Conservation (phyloP, 2,797 vertebrate species). For the Phalloptychus januarius region DNA sequence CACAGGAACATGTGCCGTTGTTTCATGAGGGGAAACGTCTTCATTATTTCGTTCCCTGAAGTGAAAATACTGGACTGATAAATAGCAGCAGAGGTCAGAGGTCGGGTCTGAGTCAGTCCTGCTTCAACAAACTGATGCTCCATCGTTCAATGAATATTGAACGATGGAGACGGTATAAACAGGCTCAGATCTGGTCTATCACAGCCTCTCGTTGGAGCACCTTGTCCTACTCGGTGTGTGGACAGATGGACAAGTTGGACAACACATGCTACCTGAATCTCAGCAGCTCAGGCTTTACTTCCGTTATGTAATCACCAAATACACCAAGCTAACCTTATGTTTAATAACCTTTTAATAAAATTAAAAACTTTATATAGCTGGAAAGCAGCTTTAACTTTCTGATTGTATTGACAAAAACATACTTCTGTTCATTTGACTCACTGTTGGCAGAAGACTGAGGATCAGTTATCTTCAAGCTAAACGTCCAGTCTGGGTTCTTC, state of each 20-base stretch:
- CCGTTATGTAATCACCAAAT: slow-evolving; percentile 12
- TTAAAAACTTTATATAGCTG: neutral
- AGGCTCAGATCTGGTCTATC: neutral
- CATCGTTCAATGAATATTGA: too few relatives aligned
- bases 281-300: slow-evolving; percentile 9
- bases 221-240: slow-evolving; percentile 55
- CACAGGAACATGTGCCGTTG: slow-evolving; percentile 23
- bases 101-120: slow-evolving; percentile 43
- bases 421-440: neutral
- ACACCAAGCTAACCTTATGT: slow-evolving; percentile 21
- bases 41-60: slow-evolving; percentile 28
- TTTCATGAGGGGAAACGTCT: slow-evolving; percentile 9
- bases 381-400: neutral
- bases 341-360: slow-evolving; percentile 22
- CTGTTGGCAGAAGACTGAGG: neutral
- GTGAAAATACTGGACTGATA: slow-evolving; percentile 28
- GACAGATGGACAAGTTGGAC: slow-evolving; percentile 62
- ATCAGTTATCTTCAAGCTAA: neutral
- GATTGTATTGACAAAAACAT: too few relatives aligned
- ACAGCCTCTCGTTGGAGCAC: neutral
- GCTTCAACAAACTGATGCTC: slow-evolving; percentile 39
- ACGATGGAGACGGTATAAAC: too few relatives aligned
- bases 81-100: slow-evolving; percentile 48
- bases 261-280: slow-evolving; percentile 45
- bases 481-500: neutral